A percentile compares a stretch with the other conserved stretches of the same genome.
Evolutionary conservation across 2,888 invertebrate genomes (phyloP).

Genomic region (Caenorhabditis sp.): DNA sequence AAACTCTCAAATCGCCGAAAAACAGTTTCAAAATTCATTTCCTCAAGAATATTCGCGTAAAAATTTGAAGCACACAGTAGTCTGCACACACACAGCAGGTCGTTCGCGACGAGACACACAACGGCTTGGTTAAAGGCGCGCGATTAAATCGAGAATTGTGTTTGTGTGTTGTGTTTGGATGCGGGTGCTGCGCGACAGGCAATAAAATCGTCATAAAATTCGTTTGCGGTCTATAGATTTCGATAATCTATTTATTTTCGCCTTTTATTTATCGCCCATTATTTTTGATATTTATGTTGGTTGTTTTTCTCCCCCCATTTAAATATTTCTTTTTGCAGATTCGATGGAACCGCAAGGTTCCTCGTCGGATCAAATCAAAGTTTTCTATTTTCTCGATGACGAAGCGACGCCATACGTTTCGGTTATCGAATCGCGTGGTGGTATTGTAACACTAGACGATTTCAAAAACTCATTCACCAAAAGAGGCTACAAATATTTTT

Average conservation of each 20-base stretch:
- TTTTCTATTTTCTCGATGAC: conserved; percentile 65
- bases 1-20: not conserved
- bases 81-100: not conserved
- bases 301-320: not conserved
- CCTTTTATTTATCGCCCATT: not conserved
- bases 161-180: not conserved
- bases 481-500: conserved; percentile 64
- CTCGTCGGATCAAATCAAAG: conserved; percentile 23
- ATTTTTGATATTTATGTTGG: not conserved
- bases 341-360: conserved; percentile 23
- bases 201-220: conserved; percentile 7
- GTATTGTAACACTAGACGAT: conserved; percentile 57
- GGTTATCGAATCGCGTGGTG: conserved; percentile 47
- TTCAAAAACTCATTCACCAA: conserved; percentile 60
- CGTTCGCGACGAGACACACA: conserved; percentile 28
- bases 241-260: not conserved
- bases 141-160: not conserved
- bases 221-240: not conserved
- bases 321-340: not conserved
- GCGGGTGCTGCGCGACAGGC: conserved; percentile 1
- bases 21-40: not conserved
- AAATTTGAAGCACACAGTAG: conserved; percentile 21
- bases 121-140: conserved; percentile 2
- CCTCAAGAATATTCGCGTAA: conserved; percentile 22
- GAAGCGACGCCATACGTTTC: conserved; percentile 63